These are phyloP conservation scores for Pocillopora verrucosa DNA, from an alignment of 64 coral and sea anemone genomes.

Conservation along the genomic window DNA sequence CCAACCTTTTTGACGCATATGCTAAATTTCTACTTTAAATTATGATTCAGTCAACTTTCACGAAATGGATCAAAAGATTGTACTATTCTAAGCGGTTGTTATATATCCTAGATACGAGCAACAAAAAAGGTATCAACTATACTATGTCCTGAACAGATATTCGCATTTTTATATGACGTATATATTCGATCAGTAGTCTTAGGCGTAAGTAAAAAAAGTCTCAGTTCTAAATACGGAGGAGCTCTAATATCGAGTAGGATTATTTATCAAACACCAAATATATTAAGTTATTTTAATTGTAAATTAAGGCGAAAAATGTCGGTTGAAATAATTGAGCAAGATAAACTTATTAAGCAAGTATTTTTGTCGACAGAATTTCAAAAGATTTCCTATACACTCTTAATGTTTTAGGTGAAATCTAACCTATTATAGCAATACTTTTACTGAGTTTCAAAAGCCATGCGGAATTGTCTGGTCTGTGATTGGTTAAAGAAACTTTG, in stretches of 20 bases:
- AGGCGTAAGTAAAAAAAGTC: neutral
- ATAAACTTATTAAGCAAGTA: neutral
- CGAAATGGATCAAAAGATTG: too few species aligned
- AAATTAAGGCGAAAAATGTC: neutral
- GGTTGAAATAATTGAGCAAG: neutral
- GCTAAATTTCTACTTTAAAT: too few species aligned
- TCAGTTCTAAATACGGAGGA: neutral
- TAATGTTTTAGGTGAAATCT: neutral
- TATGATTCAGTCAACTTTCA: too few species aligned
- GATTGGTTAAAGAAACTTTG: too few species aligned
- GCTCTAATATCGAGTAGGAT: conserved; percentile 3
- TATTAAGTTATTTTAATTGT: conserved; percentile 25
- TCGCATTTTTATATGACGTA: neutral
- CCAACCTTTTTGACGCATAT: too few species aligned
- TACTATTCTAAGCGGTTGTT: neutral
- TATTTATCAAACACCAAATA: conserved; percentile 17
- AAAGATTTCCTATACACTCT: neutral
- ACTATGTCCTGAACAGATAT: neutral
- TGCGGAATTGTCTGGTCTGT: neutral
- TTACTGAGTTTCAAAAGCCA: neutral
- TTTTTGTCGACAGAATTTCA: neutral
- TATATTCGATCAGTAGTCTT: neutral
- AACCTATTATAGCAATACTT: neutral
- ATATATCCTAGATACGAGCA: too few species aligned
- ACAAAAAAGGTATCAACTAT: neutral